Conservation (phyloP, 2,888 invertebrate genomes). For the Peribatodes rhomboidaria region DNA sequence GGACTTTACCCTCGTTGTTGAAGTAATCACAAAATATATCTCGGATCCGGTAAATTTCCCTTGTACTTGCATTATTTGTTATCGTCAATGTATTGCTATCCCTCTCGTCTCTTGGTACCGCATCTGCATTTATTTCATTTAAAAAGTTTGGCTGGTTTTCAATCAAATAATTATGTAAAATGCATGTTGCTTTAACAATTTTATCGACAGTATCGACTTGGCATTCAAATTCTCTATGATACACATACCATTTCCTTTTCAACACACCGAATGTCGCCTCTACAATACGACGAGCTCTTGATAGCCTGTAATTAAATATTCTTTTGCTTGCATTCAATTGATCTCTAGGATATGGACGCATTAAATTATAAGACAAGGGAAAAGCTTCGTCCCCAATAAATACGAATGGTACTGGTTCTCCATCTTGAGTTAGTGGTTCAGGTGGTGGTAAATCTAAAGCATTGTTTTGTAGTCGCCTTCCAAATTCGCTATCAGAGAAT, state of each 20-base stretch:
- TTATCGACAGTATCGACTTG: slow-evolving; percentile 34
- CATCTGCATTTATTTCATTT: slow-evolving; percentile 22
- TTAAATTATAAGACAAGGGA: slow-evolving; percentile 29
- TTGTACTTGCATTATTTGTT: slow-evolving; percentile 16
- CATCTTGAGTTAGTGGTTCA: slow-evolving; percentile 22
- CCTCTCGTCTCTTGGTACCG: slow-evolving; percentile 4
- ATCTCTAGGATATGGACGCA: slow-evolving; percentile 32
- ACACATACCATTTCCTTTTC: slow-evolving; percentile 2
- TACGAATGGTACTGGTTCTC: slow-evolving; percentile 30
- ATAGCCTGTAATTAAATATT: slow-evolving; percentile 32
- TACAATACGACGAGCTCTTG: slow-evolving; percentile 28
- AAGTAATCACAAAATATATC: slow-evolving; percentile 33
- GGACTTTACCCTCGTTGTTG: slow-evolving; percentile 25
- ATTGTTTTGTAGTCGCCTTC: slow-evolving; percentile 19
- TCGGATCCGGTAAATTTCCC: slow-evolving; percentile 22
- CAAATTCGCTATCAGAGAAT: slow-evolving; percentile 29
- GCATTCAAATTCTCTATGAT: slow-evolving; percentile 25
- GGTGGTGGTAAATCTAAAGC: slow-evolving; percentile 22
- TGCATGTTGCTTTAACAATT: slow-evolving; percentile 31
- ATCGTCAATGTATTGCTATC: slow-evolving; percentile 7
- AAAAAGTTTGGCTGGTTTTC: slow-evolving; percentile 24
- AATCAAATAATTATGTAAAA: slow-evolving; percentile 34
- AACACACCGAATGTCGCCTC: slow-evolving; percentile 16
- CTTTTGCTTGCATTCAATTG: slow-evolving; percentile 27
- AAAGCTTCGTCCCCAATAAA: slow-evolving; percentile 40